Base-by-base conservation (phyloP, 2,888 invertebrate genomes). In the Eucera pruinosa region DNA sequence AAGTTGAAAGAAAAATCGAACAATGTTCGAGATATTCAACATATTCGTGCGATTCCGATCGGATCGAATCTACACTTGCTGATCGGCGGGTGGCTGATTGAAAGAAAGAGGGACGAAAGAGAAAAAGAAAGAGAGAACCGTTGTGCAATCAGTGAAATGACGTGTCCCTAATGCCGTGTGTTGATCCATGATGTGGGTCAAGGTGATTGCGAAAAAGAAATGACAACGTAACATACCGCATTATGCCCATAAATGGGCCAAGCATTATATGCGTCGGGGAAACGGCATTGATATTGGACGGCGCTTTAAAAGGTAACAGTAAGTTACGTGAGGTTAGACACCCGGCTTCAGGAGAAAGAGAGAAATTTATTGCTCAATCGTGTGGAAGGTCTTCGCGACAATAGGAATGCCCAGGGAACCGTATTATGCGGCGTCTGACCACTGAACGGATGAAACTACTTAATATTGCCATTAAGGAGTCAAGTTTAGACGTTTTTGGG, bases 241-340 rank as follows among this genome's bases (percentile, higher is more conserved):
- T 91, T 91, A 90, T 91, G 88, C 84, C 91, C 89, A 88, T 91
- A 91, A 81, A 89, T 84, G 88, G 89, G 87, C 74, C 80, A 84
- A 57, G 71, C 72, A 87, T 88, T 86, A 87, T 87, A 83, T 84
- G 83, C 84, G 62, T 55, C 68, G 66, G 71, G 70, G 61, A 84
- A 85, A 84, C 80, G 80, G 70, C 83, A 85, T 80, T 85, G 80
- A 84, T 87, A 82, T 86, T 75, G 77, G 69, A 55, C 72, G 72
- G 54, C 54, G 55, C 85, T 79, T 77, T 85, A 85, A 81, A 86
- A 77, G 83, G 86, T 72, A 81, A 69, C 67, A 45, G 61, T 62
- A 71, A 61, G 68, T 75, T 80, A 76, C 83, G 73, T 72, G 76
- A 81, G 57, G 68, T 85, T 81, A 76, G 67, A 57, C 71, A 76